phyloP scores from a whole-genome alignment of 2,113 vertebrate genomes.

The Ailurus styani region DNA sequence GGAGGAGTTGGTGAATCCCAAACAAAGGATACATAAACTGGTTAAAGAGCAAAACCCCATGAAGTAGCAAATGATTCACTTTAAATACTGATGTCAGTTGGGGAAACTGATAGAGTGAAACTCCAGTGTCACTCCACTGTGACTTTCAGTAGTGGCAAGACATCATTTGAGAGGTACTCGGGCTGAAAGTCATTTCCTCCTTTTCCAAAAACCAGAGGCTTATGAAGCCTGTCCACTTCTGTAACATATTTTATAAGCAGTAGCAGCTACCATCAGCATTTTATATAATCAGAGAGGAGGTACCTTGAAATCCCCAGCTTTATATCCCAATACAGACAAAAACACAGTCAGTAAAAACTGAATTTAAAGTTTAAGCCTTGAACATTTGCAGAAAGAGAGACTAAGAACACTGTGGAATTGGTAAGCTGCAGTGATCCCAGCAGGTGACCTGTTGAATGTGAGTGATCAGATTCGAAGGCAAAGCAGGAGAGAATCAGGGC shows the following conservation, averaged over 20 bases:
- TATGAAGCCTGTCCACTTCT: not conserved
- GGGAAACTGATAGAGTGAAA: not conserved
- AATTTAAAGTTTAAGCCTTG: not conserved
- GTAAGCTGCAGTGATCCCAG: not conserved
- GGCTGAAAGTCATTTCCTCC: not conserved
- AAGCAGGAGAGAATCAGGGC: not conserved
- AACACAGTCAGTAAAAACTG: not conserved
- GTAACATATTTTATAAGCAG: not conserved
- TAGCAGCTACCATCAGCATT: not conserved
- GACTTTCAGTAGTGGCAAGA: not conserved
- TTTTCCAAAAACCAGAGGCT: not conserved
- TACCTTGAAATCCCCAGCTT: not conserved
- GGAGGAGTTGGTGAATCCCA: not conserved
- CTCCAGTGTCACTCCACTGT: too few relatives aligned
- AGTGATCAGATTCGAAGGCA: not conserved
- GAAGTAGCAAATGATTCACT: not conserved
- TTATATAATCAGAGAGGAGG: not conserved
- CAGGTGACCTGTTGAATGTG: not conserved
- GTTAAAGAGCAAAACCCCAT: not conserved
- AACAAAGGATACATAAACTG: not conserved
- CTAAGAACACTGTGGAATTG: not conserved
- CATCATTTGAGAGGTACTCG: not conserved
- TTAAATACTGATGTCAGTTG: not conserved
- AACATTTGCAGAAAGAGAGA: not conserved
- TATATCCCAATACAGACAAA: not conserved